Evolutionary conservation across 2,113 vertebrate species (phyloP), one percentile per base, ranked within the genome.

Genomic region (Indicator maculatus): DNA sequence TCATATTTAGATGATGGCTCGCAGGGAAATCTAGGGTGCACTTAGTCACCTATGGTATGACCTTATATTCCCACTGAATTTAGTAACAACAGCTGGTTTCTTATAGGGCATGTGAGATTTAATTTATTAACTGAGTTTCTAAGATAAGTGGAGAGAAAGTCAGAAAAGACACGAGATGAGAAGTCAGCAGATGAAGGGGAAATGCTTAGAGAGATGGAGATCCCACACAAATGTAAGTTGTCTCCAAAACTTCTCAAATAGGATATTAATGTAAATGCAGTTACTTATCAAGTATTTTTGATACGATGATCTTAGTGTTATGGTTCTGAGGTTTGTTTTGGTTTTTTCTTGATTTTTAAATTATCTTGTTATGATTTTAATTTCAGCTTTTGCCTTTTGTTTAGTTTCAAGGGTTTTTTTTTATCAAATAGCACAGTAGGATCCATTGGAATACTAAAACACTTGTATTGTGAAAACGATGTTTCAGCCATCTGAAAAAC

Each of bases 31-130:
- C 65, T 95, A 38, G 78, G 76, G 80, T 92, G 65, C 38, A 78
- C 96, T 98, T 98, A 98, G 98, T 98, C 98, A 98, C 97, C 97
- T 98, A 97, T 97, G 95, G 88, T 86, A 83, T 98, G 97, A 98
- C 97, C 94, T 98, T 97, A 94, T 97, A 97, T 95, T 96, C 85
- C 94, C 93, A 94, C 96, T 97, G 96, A 95, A 96, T 97, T 97
- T 97, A 97, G 97, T 96, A 98, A 97, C 98, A 97, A 90, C 98
- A 97, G 96, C 85, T 97, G 95, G 96, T 97, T 97, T 93, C 85
- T 93, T 96, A 87, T 53, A 47, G 95, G 95, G 77, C 71, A 88
- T 93, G 93, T 93, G 87, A 97, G 90, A 90, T 96, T 94, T 92
- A 91, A 84, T 89, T 94, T 90, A 96, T 97, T 97, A 96, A 74